phyloP scores from a whole-genome alignment of 1,140 invertebrate species.

The Zelostemma sp. region DNA sequence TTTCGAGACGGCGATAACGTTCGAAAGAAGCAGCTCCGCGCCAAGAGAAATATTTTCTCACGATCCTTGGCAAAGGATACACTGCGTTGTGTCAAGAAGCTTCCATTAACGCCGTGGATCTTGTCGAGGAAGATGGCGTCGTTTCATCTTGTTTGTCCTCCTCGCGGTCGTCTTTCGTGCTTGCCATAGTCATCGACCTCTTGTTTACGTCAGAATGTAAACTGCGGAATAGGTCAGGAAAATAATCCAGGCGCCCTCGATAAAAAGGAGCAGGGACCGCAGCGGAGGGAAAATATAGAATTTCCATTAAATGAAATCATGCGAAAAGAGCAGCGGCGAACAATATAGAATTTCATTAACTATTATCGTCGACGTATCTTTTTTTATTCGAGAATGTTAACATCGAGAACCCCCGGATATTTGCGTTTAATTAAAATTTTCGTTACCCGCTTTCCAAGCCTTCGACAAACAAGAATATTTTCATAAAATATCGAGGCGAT shows the following conservation, averaged over 20 bases:
- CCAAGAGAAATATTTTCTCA: conserved; percentile 45
- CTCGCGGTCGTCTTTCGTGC: conserved; percentile 31
- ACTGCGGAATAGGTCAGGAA: conserved; percentile 37
- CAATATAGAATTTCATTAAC: too few relatives aligned
- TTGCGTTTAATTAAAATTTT: too few relatives aligned
- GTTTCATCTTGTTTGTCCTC: conserved; percentile 40
- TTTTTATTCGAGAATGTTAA: too few relatives aligned
- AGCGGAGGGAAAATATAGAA: conserved; percentile 24
- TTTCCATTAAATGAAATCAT: too few relatives aligned
- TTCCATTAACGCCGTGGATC: conserved; percentile 36
- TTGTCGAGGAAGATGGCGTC: conserved; percentile 30
- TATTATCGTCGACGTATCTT: too few relatives aligned
- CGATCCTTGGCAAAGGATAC: conserved; percentile 34
- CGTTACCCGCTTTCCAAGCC: too few relatives aligned
- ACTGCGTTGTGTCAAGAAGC: conserved; percentile 23
- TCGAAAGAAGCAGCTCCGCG: neutral
- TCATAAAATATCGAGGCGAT: too few relatives aligned
- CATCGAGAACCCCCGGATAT: too few relatives aligned
- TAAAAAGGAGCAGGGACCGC: too few relatives aligned
- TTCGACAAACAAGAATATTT: too few relatives aligned
- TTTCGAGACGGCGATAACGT: too few relatives aligned
- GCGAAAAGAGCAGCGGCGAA: too few relatives aligned
- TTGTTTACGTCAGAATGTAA: conserved; percentile 43
- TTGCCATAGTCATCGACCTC: conserved; percentile 42
- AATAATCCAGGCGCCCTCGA: conserved; percentile 33